These are phyloP conservation scores for Catotricha subobsoleta DNA, from an alignment of 2,888 invertebrate species.

Conservation along the genomic window DNA sequence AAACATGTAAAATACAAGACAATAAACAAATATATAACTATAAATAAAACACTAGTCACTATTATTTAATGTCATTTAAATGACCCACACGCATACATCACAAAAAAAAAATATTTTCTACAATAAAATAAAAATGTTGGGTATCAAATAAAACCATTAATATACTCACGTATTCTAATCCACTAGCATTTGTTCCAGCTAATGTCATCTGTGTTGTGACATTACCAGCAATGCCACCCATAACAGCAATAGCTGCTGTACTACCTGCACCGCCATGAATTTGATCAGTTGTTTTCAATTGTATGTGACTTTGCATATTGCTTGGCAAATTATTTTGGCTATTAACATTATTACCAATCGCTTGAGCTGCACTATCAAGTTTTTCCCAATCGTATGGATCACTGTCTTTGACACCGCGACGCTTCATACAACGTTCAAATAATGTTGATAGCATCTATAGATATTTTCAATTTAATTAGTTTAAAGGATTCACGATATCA, in stretches of 20 bases:
- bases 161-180: conserved; percentile 26
- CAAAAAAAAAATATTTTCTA: background rate
- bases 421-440: conserved; percentile 84
- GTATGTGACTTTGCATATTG: conserved; percentile 19
- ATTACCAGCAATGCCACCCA: conserved; percentile 12
- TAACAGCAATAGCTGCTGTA: conserved; percentile 1
- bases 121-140: no score
- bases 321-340: conserved; percentile 22
- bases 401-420: conserved; percentile 71
- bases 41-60: no score
- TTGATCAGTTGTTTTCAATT: conserved; percentile 24
- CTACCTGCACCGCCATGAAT: conserved; percentile 14
- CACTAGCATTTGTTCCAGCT: conserved; percentile 29
- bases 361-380: conserved; percentile 21
- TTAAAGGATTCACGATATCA: background rate
- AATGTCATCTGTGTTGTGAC: conserved; percentile 31
- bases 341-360: conserved; percentile 11
- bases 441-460: conserved; percentile 59
- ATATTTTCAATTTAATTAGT: background rate
- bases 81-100: no score
- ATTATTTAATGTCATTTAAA: no score
- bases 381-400: conserved; percentile 97
- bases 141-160: background rate
- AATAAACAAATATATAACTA: no score
- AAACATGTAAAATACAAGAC: no score